These are phyloP conservation scores for Lophotriccus pileatus DNA, from an alignment of 2,797 vertebrate species.

Conservation along the genomic window DNA sequence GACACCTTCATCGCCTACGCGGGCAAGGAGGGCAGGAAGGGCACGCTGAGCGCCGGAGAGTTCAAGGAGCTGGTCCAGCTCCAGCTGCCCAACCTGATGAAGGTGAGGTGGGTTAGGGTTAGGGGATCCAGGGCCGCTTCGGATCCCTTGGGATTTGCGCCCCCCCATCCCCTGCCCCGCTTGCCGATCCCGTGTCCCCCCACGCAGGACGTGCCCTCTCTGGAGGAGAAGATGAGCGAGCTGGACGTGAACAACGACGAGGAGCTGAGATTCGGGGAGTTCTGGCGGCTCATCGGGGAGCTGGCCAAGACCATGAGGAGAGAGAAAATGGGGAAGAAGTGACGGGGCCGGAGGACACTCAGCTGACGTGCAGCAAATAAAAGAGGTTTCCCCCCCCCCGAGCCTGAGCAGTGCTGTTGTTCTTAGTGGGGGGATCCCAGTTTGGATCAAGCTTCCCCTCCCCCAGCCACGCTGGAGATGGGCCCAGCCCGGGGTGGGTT, in stretches of 20 bases:
- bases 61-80: conserved; percentile 68
- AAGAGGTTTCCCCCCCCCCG: neutral
- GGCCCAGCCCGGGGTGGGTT: neutral
- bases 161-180: rapidly evolving
- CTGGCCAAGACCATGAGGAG: conserved; percentile 62
- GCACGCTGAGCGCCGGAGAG: conserved; percentile 46
- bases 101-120: conserved; percentile 67
- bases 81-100: conserved; percentile 74
- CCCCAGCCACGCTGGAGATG: neutral
- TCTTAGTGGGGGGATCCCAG: neutral
- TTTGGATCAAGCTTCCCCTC: rapidly evolving
- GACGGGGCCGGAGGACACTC: neutral
- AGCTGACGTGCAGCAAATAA: neutral
- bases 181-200: rapidly evolving
- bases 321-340: conserved; percentile 38
- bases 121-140: neutral
- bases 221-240: conserved; percentile 75
- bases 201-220: conserved; percentile 59
- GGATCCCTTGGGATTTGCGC: rapidly evolving
- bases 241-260: conserved; percentile 73
- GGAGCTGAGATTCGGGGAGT: conserved; percentile 73
- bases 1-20: conserved; percentile 57
- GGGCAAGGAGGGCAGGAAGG: conserved; percentile 53
- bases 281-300: conserved; percentile 75
- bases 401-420: neutral